phyloP scores from a whole-genome alignment of 2,797 vertebrate genomes.

The Cryptoprocta ferox region DNA sequence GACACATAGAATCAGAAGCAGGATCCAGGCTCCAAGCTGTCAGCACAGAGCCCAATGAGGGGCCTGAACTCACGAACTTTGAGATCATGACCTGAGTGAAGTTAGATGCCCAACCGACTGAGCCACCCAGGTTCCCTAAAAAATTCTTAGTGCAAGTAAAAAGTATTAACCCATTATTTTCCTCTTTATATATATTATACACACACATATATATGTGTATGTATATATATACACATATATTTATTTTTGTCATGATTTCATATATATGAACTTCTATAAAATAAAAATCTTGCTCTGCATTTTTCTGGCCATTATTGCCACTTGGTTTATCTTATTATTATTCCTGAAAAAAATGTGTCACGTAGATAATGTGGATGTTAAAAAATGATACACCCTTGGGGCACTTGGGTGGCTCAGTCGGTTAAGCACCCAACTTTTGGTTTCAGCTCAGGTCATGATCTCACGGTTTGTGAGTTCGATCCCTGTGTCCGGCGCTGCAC shows the following conservation, averaged over 20 bases:
- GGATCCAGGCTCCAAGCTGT: too few species aligned
- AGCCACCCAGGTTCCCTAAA: not conserved
- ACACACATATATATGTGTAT: too few species aligned
- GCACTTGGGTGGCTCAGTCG: too few species aligned
- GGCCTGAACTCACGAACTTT: too few species aligned
- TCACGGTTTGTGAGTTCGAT: too few species aligned
- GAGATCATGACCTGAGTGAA: too few species aligned
- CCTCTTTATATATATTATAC: not conserved
- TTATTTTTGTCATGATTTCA: not conserved
- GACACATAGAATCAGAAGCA: too few species aligned
- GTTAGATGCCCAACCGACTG: too few species aligned
- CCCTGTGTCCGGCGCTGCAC: too few species aligned
- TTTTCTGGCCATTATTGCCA: not conserved
- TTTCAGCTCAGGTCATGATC: too few species aligned
- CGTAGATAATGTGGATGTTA: not conserved
- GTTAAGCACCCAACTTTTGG: too few species aligned
- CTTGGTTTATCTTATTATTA: not conserved
- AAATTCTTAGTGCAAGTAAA: not conserved
- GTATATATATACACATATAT: not conserved
- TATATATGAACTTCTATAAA: not conserved
- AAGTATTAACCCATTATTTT: not conserved
- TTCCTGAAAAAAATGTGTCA: not conserved
- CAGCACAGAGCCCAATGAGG: too few species aligned
- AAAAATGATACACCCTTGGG: not conserved
- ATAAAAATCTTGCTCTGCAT: not conserved